A percentile compares a stretch with the other conserved stretches of the same genome.
These are phyloP conservation scores for Catocala nupta DNA, from an alignment of 2,888 invertebrate genomes.

Conservation along the genomic window DNA sequence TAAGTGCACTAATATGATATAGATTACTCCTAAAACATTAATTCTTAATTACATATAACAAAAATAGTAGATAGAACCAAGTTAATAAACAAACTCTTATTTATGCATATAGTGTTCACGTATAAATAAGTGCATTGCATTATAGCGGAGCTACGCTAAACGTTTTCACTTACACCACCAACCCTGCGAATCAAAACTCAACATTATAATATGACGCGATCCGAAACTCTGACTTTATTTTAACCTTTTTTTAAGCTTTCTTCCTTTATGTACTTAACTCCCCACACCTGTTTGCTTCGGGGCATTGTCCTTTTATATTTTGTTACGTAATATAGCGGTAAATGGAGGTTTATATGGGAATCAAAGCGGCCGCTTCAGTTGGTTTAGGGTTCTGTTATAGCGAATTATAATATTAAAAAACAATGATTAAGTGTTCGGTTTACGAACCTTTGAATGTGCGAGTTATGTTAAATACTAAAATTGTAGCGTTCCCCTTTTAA, in stretches of 20 bases:
- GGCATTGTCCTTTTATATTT: slow-evolving; percentile 79
- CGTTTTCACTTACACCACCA: slow-evolving; percentile 34
- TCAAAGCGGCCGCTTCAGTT: slow-evolving; percentile 57
- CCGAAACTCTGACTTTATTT: slow-evolving; percentile 77
- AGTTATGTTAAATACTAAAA: no score
- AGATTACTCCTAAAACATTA: no score
- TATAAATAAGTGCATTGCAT: no score
- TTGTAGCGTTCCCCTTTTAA: no score
- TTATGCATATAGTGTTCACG: no score
- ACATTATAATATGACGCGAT: slow-evolving; percentile 75
- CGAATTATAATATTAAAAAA: slow-evolving; percentile 32
- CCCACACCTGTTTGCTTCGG: slow-evolving; percentile 82
- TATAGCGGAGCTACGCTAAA: no score
- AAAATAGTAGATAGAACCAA: no score
- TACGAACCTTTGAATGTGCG: no score
- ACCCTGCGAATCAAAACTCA: slow-evolving; percentile 70
- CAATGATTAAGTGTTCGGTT: background rate
- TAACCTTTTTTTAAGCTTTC: slow-evolving; percentile 80
- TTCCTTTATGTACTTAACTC: slow-evolving; percentile 80
- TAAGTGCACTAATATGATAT: no score
- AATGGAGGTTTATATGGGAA: slow-evolving; percentile 66
- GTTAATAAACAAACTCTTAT: no score
- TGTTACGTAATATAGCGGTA: slow-evolving; percentile 69
- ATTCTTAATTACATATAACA: no score
- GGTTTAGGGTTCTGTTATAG: slow-evolving; percentile 55